Base-by-base conservation (phyloP, 2,113 vertebrate species). In the Dipodomys merriami region DNA sequence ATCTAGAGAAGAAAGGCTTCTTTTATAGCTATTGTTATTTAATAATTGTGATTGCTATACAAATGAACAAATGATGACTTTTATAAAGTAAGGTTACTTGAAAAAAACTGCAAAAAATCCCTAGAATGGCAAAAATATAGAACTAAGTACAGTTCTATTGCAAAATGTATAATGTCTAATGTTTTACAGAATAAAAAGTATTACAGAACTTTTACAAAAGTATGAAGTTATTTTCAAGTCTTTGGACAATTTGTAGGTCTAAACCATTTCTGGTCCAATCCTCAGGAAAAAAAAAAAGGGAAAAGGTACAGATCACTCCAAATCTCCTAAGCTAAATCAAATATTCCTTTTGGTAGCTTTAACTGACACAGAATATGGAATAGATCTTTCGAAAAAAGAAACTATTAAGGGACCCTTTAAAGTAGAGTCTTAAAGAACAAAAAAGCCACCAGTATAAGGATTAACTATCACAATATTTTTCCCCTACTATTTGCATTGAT, bases 321-420 rank as follows among this genome's bases (percentile, higher is more conserved):
- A 49, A 79, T 72, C 2, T 30, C 82, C 33, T 74, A 62, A 44
- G 60, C 73, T 89, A 6, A 72, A 93, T 73, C 73, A 92, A 89
- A 87, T 85, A 69, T 46, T 62, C 53, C 10, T 74, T 81, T 67
- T 39, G 35, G 69, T 92, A 94, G 69, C 65, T 89, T 92, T 78
- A 49, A 78, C 49, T 27, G 69, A 22, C 19, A 62, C 82, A 44
- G 57, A 93, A 65, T 39, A 53, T 53, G 44, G 64, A 72, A 88
- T 83, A 73, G 22, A 85, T 68, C n/a, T 79, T 96, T 73, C 64
- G 25, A 96, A 84, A 88, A 89, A 94, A 68, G 53, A 82, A 87
- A 87, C n/a, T 90, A 91, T 85, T 85, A 91, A 83, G 35, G 12
- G n/a, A 89, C 19, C 18, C 57, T 85, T 93, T 88, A 83, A 85